These are phyloP conservation scores for Polypterus bichir DNA, from an alignment of 2,113 vertebrate species.

Conservation along the genomic window DNA sequence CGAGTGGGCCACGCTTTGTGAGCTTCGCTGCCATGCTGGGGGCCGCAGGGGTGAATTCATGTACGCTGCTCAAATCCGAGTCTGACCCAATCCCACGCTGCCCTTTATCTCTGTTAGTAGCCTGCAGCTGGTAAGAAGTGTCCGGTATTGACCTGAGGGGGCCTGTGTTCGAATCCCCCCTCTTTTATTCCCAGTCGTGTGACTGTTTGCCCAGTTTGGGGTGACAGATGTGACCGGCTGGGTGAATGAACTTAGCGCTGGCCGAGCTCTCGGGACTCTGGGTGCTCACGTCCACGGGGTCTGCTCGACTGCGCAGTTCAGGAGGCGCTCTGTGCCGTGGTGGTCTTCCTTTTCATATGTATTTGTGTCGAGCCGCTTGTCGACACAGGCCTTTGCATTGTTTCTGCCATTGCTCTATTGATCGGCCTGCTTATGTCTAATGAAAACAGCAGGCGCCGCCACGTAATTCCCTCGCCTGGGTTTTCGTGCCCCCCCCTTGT, in stretches of 20 bases:
- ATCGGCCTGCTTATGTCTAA: slow-evolving; percentile 26
- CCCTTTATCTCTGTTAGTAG: too few species aligned
- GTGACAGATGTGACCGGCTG: not conserved
- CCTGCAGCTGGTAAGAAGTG: too few species aligned
- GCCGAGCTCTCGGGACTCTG: slow-evolving; percentile 13
- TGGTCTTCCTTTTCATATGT: slow-evolving; percentile 7
- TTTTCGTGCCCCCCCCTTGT: not conserved
- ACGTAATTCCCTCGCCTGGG: not conserved
- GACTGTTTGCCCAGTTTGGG: too few species aligned
- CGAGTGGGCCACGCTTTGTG: too few species aligned
- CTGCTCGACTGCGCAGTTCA: slow-evolving; percentile 12
- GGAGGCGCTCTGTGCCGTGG: too few species aligned
- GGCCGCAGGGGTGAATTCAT: too few species aligned
- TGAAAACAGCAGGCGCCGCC: slow-evolving; percentile 2
- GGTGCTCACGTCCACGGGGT: slow-evolving; percentile 6
- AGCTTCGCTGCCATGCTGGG: too few species aligned
- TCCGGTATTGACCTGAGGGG: too few species aligned
- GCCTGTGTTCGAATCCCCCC: too few species aligned
- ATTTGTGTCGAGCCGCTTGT: slow-evolving; percentile 21
- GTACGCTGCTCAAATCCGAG: too few species aligned
- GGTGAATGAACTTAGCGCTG: not conserved
- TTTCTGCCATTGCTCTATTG: slow-evolving; percentile 18
- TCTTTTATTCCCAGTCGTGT: too few species aligned
- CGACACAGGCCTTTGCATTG: slow-evolving; percentile 14
- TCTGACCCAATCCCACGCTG: too few species aligned